Evolutionary conservation across 2,888 invertebrate genomes (phyloP).

Genomic region (Epistrophe eligans): DNA sequence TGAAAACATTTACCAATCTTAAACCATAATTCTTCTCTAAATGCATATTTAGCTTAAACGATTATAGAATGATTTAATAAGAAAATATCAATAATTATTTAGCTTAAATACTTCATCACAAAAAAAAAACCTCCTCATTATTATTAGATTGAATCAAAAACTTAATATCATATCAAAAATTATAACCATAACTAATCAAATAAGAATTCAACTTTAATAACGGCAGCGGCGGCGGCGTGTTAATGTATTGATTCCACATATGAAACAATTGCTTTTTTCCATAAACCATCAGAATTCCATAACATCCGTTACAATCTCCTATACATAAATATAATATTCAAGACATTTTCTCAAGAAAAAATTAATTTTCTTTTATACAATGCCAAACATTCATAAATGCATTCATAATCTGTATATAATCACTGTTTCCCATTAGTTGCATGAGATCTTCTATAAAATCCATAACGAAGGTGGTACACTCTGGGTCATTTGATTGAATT

Average conservation of each 20-base stretch:
- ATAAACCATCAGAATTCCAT: background rate
- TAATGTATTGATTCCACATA: background rate
- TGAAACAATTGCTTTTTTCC: constrained; percentile 1
- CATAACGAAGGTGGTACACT: background rate
- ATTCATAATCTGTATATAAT: constrained; percentile 36
- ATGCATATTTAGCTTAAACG: too few relatives aligned
- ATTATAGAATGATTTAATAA: too few relatives aligned
- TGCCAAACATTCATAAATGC: constrained; percentile 68
- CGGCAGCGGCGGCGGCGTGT: too few relatives aligned
- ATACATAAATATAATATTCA: background rate
- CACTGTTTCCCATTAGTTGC: constrained; percentile 61
- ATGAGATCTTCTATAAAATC: constrained; percentile 19
- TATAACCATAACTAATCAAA: background rate
- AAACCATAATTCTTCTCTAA: too few relatives aligned
- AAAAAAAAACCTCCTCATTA: background rate
- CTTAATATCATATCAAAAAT: background rate
- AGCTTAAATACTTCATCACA: background rate
- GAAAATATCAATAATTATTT: too few relatives aligned
- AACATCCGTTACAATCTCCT: background rate
- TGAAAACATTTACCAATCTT: too few relatives aligned
- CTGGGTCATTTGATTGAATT: background rate
- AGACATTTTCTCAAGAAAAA: constrained; percentile 36
- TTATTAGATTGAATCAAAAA: background rate
- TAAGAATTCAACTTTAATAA: background rate
- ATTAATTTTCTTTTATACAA: constrained; percentile 57